Evolutionary conservation across 1,140 invertebrate genomes (phyloP), one percentile per base, ranked within the genome.

Genomic region (Elymnias hypermnestra): DNA sequence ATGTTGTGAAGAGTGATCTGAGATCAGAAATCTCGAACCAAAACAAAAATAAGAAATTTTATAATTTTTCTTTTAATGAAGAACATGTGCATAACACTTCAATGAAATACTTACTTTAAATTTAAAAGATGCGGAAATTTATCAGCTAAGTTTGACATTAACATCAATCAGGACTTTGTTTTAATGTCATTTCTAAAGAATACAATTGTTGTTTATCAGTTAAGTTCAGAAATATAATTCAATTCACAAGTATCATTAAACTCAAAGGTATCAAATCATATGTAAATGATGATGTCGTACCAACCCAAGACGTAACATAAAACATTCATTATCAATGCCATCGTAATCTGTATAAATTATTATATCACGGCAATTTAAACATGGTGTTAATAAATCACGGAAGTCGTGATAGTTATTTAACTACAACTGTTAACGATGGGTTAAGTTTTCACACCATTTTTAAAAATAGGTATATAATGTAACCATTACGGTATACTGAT

Each of bases 241-340:
- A 21, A 6, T 21, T 21, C 3, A 21, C 9, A 29, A 29, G 13
- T 4, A 29, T 29, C 10, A 1, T 3, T 28, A 7, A 2, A 22
- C 21, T 8, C 4, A 26, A 26, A 3, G 6, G 6, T 26, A n/a
- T 29, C 6, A 15, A 17, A 39, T 41, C 38, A 8, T 10, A 18
- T 39, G 48, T 58, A 48, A 53, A 12, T 15, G 15, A 33, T 63
- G 57, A 66, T 64, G 64, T 66, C 52, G 26, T 15, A 45, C 19
- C 28, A n/a, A 53, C 38, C 21, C 25, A 23, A 46, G 18, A 9
- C 28, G 21, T 12, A 18, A 40, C 39, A 51, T 49, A 55, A 33
- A 23, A 31, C 21, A 51, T 37, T 8, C 31, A 17, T 43, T 52
- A 48, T 55, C 22, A 46, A 45, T 44, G 18, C 25, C 18, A 53